Base-by-base conservation (phyloP, 2,888 invertebrate genomes). In the Pristionchus maxplancki region DNA sequence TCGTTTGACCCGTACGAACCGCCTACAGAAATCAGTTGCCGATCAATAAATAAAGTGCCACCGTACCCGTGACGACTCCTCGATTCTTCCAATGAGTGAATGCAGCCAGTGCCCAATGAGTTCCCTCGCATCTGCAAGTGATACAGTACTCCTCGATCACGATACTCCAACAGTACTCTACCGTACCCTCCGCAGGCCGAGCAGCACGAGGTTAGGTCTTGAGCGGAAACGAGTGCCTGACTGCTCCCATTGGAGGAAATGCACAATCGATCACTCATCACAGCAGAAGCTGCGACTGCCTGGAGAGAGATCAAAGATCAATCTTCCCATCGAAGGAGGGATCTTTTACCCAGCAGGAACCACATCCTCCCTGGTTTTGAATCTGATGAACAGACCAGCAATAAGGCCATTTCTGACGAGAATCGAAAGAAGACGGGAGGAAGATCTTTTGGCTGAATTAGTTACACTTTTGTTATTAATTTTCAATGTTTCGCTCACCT, bases 181-280 rank as follows among this genome's bases (percentile, higher is more conserved):
- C 74, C 74, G 90, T 94, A 95, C 58, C 95, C 95, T 81, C 93
- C 91, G 53, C 93, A 93, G 74, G 93, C 90, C 31, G 89, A 92
- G 90, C 94, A 93, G 89, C 95, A 95, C 17, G 95, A 94, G 44
- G 95, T 90, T 37, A 95, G 90, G 87, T 95, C 94, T 89, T 95
- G 95, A 8, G 94, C 92, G 5, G 95, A 95, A 85, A 95, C 90
- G 37, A 91, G 89, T 17, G 93, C 92, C n/a, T 91, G 91, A 31
- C 93, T 89, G 15, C 90, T 89, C 1, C 95, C 95, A 20, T 93
- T 91, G 2, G 94, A 94, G 88, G 95, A 94, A 34, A 95, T 94
- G 34, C 94, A 92, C 88, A 95, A 90, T 8, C 95, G 93, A 91
- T 95, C 95, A 1, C 95, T 90, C 90, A 92, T 92, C 20, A 92